phyloP scores from a whole-genome alignment of 2,797 vertebrate species.

The Phoebastria nigripes region DNA sequence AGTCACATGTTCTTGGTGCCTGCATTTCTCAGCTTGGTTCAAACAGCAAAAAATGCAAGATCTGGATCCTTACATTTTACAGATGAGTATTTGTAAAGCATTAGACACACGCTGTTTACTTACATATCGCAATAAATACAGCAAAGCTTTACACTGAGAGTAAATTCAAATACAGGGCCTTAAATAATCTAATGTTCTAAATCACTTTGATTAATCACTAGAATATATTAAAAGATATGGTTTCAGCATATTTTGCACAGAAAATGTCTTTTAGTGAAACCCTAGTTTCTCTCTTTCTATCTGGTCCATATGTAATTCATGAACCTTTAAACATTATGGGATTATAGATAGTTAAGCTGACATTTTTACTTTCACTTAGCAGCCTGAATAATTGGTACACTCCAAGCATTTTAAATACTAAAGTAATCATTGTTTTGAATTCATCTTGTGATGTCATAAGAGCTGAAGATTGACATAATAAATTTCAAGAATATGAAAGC shows the following conservation, averaged over 20 bases:
- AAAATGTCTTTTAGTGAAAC: conserved; percentile 68
- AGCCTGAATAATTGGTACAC: conserved; percentile 71
- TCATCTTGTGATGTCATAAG: conserved; percentile 79
- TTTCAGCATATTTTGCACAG: conserved; percentile 66
- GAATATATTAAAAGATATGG: conserved; percentile 65
- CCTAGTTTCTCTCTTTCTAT: conserved; percentile 56
- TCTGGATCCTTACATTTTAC: conserved; percentile 12
- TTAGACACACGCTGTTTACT: conserved; percentile 58
- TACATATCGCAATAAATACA: conserved; percentile 58
- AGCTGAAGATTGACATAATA: conserved; percentile 65
- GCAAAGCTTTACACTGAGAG: conserved; percentile 36
- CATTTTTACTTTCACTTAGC: conserved; percentile 76
- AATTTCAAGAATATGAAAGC: conserved; percentile 68
- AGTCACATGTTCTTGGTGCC: background rate
- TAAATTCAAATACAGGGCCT: conserved; percentile 60
- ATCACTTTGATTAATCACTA: conserved; percentile 72
- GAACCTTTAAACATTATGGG: conserved; percentile 70
- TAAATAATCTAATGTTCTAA: conserved; percentile 69
- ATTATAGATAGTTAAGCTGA: conserved; percentile 74
- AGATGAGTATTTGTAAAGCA: conserved; percentile 44
- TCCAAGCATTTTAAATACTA: conserved; percentile 69
- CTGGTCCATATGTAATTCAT: conserved; percentile 76
- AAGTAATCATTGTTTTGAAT: conserved; percentile 73
- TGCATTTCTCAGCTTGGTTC: background rate
- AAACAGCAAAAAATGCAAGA: background rate